phyloP scores from a whole-genome alignment of 2,888 invertebrate species.

The Drosophila testacea region DNA sequence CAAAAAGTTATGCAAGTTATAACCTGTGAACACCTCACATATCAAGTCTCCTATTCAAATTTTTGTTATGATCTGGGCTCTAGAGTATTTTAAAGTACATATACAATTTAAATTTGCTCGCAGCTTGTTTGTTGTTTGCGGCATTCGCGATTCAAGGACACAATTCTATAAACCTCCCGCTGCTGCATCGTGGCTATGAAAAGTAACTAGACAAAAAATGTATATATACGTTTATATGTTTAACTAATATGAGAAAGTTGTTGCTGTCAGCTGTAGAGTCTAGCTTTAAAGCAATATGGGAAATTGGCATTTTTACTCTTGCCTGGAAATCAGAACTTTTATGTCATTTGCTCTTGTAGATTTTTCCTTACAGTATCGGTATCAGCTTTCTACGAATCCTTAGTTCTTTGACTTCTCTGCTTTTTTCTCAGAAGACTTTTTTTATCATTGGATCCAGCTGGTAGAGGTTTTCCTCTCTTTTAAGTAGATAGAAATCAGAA shows the following conservation, averaged over 20 bases:
- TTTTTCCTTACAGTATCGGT: too few species aligned
- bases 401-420: too few species aligned
- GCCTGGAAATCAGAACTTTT: constrained; percentile 32
- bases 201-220: constrained; percentile 20
- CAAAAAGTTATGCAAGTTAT: too few species aligned
- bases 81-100: constrained; percentile 2
- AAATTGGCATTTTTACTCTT: constrained; percentile 18
- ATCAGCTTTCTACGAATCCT: too few species aligned
- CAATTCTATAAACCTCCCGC: constrained; percentile 3
- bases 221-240: constrained; percentile 11
- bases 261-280: constrained; percentile 18
- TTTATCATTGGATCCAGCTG: too few species aligned
- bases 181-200: constrained; percentile 9
- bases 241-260: constrained; percentile 34
- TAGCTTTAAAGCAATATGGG: not conserved
- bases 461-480: too few species aligned
- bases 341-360: too few species aligned
- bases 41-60: too few species aligned
- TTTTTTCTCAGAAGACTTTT: too few species aligned
- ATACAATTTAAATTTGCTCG: not conserved
- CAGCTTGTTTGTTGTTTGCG: constrained; percentile 7
- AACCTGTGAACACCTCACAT: too few species aligned
- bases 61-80: too few species aligned
- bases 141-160: constrained; percentile 45
- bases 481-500: constrained; percentile 29